These are phyloP conservation scores for Chelon labrosus DNA, from an alignment of 2,797 vertebrate species.

Conservation along the genomic window DNA sequence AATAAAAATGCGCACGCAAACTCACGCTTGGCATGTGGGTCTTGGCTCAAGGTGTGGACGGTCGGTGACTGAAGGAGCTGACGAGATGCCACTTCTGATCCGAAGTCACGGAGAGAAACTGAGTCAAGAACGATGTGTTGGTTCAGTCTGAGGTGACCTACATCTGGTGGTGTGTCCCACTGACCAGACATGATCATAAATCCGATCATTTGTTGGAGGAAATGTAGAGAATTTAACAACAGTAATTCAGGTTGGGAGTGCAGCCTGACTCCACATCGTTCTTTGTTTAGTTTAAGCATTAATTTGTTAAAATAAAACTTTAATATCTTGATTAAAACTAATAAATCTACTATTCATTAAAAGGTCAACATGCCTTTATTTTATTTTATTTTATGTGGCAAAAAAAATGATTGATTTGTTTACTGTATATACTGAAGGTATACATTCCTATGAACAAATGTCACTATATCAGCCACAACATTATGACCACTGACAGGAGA, in stretches of 20 bases:
- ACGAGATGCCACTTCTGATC: conserved; percentile 15
- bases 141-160: neutral
- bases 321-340: no score
- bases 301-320: no score
- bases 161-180: neutral
- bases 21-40: conserved; percentile 41
- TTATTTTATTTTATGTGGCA: no score
- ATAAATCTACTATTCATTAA: no score
- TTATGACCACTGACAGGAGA: no score
- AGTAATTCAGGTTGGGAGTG: neutral
- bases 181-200: neutral
- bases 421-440: no score
- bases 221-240: neutral
- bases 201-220: neutral
- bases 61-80: conserved; percentile 2
- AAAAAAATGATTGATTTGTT: no score
- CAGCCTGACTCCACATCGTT: no score
- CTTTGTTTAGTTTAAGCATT: no score
- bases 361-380: no score
- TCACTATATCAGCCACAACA: no score
- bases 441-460: no score
- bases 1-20: conserved; percentile 49
- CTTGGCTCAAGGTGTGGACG: conserved; percentile 44
- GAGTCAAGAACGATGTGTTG: neutral
- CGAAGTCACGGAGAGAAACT: neutral